Evolutionary conservation across 2,888 invertebrate genomes (phyloP).

Genomic region (Coecobrya sp.): DNA sequence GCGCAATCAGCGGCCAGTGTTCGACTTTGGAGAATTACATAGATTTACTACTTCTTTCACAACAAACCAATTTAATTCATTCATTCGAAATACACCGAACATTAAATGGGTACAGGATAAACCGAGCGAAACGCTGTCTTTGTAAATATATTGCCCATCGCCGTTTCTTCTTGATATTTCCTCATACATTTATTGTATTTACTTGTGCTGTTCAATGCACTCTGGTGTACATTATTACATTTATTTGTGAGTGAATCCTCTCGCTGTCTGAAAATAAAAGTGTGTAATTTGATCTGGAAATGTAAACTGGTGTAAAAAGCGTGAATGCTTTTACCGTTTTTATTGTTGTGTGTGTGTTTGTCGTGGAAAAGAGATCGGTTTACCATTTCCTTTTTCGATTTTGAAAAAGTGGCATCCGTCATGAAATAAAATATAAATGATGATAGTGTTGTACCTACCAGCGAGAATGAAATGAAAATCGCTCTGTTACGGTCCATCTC

Average conservation of each 20-base stretch:
- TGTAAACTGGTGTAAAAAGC: slow-evolving; percentile 65
- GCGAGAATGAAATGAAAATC: slow-evolving; percentile 14
- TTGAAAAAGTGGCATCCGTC: slow-evolving; percentile 47
- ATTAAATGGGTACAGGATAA: slow-evolving; percentile 12
- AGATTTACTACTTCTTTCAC: slow-evolving; percentile 5
- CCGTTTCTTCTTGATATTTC: neutral
- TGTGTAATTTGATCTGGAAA: slow-evolving; percentile 77
- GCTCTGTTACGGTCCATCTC: slow-evolving; percentile 22
- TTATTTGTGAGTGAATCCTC: neutral
- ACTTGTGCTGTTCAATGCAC: neutral
- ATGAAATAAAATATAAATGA: slow-evolving; percentile 16
- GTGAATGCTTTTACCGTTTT: slow-evolving; percentile 57
- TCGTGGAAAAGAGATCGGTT: slow-evolving; percentile 71
- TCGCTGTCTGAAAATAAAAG: slow-evolving; percentile 40
- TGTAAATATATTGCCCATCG: slow-evolving; percentile 50
- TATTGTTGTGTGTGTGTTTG: slow-evolving; percentile 58
- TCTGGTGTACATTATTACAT: too few species aligned
- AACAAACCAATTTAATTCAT: slow-evolving; percentile 39
- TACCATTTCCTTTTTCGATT: slow-evolving; percentile 74
- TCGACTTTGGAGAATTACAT: slow-evolving; percentile 1
- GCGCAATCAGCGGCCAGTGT: slow-evolving; percentile 2
- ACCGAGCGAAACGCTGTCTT: slow-evolving; percentile 10
- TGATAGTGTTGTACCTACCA: neutral
- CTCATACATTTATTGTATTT: neutral
- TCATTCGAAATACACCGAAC: slow-evolving; percentile 1